phyloP scores from a whole-genome alignment of 2,797 vertebrate genomes.

The Poeciliopsis gracilis region DNA sequence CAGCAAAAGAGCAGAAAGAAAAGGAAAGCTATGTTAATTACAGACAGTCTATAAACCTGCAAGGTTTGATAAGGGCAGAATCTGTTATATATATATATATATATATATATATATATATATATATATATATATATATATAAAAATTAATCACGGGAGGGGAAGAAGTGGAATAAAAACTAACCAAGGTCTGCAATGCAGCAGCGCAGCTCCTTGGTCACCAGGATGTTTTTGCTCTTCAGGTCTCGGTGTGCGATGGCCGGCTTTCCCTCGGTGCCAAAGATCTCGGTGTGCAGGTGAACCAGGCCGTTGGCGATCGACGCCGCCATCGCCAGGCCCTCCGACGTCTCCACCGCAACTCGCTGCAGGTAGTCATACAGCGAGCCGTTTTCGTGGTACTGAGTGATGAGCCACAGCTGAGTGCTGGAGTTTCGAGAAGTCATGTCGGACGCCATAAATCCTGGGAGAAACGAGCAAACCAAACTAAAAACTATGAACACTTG shows the following conservation, averaged over 20 bases:
- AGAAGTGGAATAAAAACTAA: conserved; percentile 42
- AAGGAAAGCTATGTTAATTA: neutral
- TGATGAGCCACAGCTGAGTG: conserved; percentile 89
- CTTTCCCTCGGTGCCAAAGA: conserved; percentile 86
- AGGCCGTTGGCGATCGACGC: conserved; percentile 81
- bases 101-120: neutral
- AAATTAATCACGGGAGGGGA: neutral
- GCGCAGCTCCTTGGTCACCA: conserved; percentile 85
- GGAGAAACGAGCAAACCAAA: neutral
- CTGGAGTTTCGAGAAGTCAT: conserved; percentile 88
- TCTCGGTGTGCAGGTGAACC: conserved; percentile 86
- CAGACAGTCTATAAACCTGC: neutral
- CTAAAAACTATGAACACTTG: neutral
- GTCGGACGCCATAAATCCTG: conserved; percentile 87
- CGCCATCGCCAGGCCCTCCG: conserved; percentile 83
- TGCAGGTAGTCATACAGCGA: conserved; percentile 87
- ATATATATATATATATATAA: no score
- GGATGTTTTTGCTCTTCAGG: conserved; percentile 87
- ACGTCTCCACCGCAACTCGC: conserved; percentile 81
- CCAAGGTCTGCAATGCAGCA: conserved; percentile 88
- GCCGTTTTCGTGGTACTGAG: conserved; percentile 86
- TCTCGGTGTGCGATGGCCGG: conserved; percentile 86
- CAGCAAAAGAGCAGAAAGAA: neutral
- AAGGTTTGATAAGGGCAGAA: neutral
- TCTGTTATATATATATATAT: neutral